phyloP scores from a whole-genome alignment of 2,113 vertebrate genomes.

The Corythornis vintsioides region DNA sequence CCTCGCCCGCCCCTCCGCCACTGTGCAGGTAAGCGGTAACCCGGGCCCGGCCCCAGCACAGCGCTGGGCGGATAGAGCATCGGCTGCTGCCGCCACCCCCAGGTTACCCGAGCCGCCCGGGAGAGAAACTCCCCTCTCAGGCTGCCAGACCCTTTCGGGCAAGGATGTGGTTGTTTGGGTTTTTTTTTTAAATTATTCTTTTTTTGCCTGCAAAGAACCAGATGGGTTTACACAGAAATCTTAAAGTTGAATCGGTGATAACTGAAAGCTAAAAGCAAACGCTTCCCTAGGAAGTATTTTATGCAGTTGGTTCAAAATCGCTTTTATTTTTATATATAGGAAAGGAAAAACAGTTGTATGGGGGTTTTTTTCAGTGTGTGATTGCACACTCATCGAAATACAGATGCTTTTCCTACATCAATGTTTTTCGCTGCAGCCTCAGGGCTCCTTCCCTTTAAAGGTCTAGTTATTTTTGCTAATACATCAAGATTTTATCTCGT shows the following conservation, averaged over 20 bases:
- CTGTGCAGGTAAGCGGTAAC: background rate
- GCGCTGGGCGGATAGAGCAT: background rate
- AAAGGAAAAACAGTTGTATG: background rate
- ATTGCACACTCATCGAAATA: background rate
- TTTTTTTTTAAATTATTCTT: background rate
- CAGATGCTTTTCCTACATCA: background rate
- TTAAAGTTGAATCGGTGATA: background rate
- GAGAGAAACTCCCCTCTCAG: background rate
- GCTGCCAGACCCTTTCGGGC: background rate
- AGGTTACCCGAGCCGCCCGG: background rate
- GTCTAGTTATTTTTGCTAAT: conserved; percentile 10
- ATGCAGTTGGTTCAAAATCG: background rate
- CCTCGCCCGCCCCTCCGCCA: background rate
- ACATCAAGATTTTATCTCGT: background rate
- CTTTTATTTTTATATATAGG: background rate
- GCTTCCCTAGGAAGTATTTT: background rate
- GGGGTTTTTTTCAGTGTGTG: background rate
- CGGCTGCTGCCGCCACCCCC: background rate
- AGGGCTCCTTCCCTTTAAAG: conserved; percentile 7
- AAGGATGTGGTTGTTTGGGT: too few species aligned
- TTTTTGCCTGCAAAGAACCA: background rate
- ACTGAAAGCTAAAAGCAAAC: background rate
- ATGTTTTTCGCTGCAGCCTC: background rate
- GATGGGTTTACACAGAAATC: background rate
- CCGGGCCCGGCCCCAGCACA: background rate